Conservation (phyloP, 2,888 invertebrate genomes). For the Hypomecis atomaria region DNA sequence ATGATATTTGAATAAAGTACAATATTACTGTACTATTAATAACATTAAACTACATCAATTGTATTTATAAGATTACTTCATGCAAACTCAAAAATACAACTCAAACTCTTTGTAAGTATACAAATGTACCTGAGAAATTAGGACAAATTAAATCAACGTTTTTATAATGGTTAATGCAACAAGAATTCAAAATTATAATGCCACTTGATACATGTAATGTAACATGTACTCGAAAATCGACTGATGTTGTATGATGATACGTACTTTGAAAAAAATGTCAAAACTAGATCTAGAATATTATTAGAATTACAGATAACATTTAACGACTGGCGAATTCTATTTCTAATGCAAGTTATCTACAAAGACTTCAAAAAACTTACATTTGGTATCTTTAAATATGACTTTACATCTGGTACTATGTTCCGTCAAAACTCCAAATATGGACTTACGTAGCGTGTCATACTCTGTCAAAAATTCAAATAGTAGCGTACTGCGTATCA, state of each 20-base stretch:
- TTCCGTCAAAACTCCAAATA: slow-evolving; percentile 1
- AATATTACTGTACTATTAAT: background rate
- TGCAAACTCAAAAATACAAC: slow-evolving; percentile 8
- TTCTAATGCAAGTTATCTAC: no score
- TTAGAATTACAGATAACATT: no score
- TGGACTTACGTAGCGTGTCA: background rate
- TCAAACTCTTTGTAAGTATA: slow-evolving; percentile 8
- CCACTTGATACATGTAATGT: slow-evolving; percentile 5
- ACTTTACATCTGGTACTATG: no score
- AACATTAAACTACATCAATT: no score
- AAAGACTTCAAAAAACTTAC: no score
- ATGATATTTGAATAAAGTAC: background rate
- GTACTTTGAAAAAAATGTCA: background rate
- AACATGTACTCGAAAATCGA: background rate
- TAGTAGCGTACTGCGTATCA: no score
- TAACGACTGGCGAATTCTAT: no score
- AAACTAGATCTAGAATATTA: background rate
- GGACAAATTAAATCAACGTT: background rate
- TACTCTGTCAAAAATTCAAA: no score
- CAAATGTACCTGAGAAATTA: slow-evolving; percentile 6
- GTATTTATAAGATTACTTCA: background rate
- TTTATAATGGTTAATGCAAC: background rate
- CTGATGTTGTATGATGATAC: background rate
- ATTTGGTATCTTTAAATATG: no score
- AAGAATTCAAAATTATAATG: slow-evolving; percentile 1